These are phyloP conservation scores for Taurulus bubalis DNA, from an alignment of 2,113 vertebrate species.

Conservation along the genomic window DNA sequence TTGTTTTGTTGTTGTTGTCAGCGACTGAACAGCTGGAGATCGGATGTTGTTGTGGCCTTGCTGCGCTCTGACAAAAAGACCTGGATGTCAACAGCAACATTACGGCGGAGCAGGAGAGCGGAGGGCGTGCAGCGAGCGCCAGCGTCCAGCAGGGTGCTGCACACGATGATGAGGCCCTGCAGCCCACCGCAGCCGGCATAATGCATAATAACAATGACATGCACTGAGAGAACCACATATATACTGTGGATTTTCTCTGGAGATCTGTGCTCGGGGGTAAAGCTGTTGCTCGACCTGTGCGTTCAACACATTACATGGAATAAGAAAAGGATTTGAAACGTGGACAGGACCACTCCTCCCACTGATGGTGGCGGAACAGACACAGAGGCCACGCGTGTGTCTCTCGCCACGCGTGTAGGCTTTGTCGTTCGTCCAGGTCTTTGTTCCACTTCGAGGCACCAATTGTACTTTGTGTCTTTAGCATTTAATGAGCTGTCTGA, in stretches of 20 bases:
- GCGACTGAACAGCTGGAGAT: constrained; percentile 8
- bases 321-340: not conserved
- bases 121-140: not conserved
- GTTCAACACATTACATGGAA: not conserved
- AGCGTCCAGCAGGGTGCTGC: not conserved
- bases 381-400: not conserved
- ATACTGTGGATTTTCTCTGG: not conserved
- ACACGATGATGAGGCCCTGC: not conserved
- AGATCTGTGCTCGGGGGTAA: not conserved
- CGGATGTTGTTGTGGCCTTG: not conserved
- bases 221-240: not conserved
- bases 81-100: constrained; percentile 7
- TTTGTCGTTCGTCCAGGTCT: not conserved
- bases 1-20: not conserved
- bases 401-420: too few relatives aligned
- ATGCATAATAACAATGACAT: not conserved
- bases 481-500: constrained; percentile 4
- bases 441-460: not conserved
- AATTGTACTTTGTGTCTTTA: not conserved
- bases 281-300: not conserved
- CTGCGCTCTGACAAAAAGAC: constrained; percentile 11
- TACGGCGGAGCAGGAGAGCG: not conserved
- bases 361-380: not conserved
- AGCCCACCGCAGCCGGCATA: not conserved
- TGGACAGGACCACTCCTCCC: not conserved